A percentile compares a stretch with the other conserved stretches of the same genome.
Evolutionary conservation across 2,888 invertebrate genomes (phyloP).

Genomic region (Melangyna quadrimaculata): DNA sequence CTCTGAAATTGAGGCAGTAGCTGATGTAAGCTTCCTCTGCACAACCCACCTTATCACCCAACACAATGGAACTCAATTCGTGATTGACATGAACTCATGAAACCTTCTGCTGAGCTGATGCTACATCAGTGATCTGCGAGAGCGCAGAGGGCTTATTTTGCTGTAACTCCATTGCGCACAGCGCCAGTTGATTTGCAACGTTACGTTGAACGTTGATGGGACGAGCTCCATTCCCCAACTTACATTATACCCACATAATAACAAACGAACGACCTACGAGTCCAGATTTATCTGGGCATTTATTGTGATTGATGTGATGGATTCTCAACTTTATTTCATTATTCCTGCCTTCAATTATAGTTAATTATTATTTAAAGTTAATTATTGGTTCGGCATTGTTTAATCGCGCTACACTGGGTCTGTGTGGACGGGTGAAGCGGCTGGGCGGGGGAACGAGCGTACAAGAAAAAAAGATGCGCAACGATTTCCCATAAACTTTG

Average conservation of each 20-base stretch:
- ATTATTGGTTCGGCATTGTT: conserved; percentile 67
- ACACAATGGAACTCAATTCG: conserved; percentile 65
- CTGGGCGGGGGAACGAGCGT: too few species aligned
- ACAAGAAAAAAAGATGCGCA: conserved; percentile 31
- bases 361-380: conserved; percentile 72
- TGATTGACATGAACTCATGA: conserved; percentile 70
- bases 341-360: conserved; percentile 69
- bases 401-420: conserved; percentile 19
- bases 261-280: conserved; percentile 38
- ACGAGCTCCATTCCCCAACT: neutral
- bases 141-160: conserved; percentile 31
- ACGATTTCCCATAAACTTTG: conserved; percentile 64
- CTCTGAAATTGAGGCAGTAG: conserved; percentile 60
- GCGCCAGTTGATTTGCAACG: conserved; percentile 52
- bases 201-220: conserved; percentile 1
- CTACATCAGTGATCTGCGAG: conserved; percentile 55
- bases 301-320: conserved; percentile 71
- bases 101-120: conserved; percentile 29
- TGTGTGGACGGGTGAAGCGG: neutral
- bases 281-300: conserved; percentile 67
- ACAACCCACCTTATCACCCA: neutral
- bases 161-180: conserved; percentile 11
- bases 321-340: conserved; percentile 71
- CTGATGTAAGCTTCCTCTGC: conserved; percentile 11
- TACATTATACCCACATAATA: conserved; percentile 13